Percentiles rank a stretch among this genome's conserved stretches.
These are phyloP conservation scores for Protonemura montana DNA, from an alignment of 2,888 invertebrate genomes.

Conservation along the genomic window DNA sequence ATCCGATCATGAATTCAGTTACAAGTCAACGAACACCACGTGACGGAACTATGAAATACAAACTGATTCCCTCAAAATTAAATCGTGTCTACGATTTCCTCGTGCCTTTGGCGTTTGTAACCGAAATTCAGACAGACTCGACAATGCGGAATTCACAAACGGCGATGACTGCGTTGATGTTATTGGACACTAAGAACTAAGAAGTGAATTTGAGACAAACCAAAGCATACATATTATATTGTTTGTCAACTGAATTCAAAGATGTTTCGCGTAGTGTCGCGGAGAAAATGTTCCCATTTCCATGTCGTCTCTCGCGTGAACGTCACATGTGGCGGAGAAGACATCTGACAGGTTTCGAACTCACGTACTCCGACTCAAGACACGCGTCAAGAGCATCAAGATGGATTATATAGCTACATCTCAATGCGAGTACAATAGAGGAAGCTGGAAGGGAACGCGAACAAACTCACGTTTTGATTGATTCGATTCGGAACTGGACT, in stretches of 20 bases:
- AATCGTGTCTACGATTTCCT: background rate
- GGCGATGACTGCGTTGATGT: too few relatives aligned
- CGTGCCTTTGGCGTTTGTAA: background rate
- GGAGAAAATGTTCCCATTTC: background rate
- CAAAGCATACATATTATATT: background rate
- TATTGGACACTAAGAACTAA: too few relatives aligned
- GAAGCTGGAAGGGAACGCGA: background rate
- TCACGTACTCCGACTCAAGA: background rate
- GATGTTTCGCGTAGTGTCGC: background rate
- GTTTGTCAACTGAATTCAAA: background rate
- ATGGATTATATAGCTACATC: background rate
- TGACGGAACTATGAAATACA: background rate
- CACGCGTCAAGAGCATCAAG: background rate
- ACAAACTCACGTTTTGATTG: background rate
- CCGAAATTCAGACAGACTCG: background rate
- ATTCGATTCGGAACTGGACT: slow-evolving; percentile 7
- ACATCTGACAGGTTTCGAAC: background rate
- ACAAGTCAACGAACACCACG: background rate
- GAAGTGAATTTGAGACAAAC: background rate
- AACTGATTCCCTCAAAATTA: background rate
- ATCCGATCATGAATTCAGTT: background rate
- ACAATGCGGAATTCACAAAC: background rate
- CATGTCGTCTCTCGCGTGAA: background rate
- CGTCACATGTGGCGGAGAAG: background rate
- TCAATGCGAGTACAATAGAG: background rate